Base-by-base conservation (phyloP, 2,888 invertebrate species). In the Sinohyriopsis cumingii region DNA sequence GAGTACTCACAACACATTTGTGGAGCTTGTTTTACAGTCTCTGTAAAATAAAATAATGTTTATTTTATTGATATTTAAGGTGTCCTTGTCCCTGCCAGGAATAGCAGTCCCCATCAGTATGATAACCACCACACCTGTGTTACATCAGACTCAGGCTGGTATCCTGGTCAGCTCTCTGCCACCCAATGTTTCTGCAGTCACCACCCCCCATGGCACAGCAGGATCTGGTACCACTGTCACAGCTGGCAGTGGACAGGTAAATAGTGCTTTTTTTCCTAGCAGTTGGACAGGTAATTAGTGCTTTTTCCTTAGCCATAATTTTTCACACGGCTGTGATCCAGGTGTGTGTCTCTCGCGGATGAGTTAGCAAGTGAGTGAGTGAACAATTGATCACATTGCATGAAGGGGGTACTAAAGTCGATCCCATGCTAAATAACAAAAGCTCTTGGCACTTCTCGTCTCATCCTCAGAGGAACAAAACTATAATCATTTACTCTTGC, bases 61-160 rank as follows among this genome's bases (percentile, higher is more conserved):
- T 45, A 15, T 45, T 45, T 22, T 77, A 80, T 72, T 83, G 92
- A 45, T 59, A 22, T 24, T 73, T 25, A 69, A 76, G 91, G 93
- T 95, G 63, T 95, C 95, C 87, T 93, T 96, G 67, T 85, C 86
- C 5, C 71, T 87, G 33, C 82, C 83, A 84, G 95, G 95, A 19
- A 93, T 96, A 69, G 93, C 95, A n/a, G 95, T 96, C 82, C 95
- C 95, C 91, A 85, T 89, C 75, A 87, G 84, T 28, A 84, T 88
- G 83, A 87, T 88, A 77, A 85, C 79, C 69, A 80, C 79, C 25
- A 85, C 81, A 66, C 66, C 74, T 15, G 68, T 85, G 3, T 63
- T 87, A 19, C 45, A 45, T 45, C 84, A 82, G 73, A 85, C 82
- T 56, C 86, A 85, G 63, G 76, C 84, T 25, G 84, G 85, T 18